Base-by-base conservation (phyloP, 2,113 vertebrate genomes). In the Mus pahari region DNA sequence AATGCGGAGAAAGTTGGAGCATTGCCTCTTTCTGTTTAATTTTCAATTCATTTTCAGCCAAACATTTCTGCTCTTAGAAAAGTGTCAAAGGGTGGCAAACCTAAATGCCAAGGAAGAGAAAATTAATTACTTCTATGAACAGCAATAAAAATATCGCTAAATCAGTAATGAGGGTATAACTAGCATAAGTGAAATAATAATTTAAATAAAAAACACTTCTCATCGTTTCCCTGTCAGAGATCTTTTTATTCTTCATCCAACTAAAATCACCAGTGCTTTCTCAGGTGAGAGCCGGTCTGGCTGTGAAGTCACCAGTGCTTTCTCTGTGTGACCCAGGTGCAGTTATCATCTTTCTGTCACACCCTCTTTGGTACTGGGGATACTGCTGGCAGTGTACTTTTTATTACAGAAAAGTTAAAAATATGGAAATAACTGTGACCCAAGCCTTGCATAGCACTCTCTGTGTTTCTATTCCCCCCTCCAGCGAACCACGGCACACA, bases 131-230 rank as follows among this genome's bases (percentile, higher is more conserved):
- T 92, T 92, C 39, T 66, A 66, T 53, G 50, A n/a, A 64, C 3
- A 53, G 55, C 42, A 70, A 93, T 95, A 84, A 94, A 94, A 97
- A 93, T 90, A 92, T 20, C 75, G 20, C 31, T 92, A 94, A 81
- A 42, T 24, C 17, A 94, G 42, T 64, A 90, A 92, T 77, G 39
- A n/a, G 64, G 64, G 53, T 79, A 81, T 66, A 95, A 94, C 86
- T 92, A 66, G 19, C 39, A 55, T 89, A 90, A 86, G 48, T 39
- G 31, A 26, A 95, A 83, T n/a, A 87, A 55, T 58, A 90, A 55
- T 48, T 89, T 64, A 53, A 92, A 71, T 68, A 64, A 87, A 94
- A 79, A 64, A 86, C 12, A 50, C 1, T 1, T 84, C 64, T 53
- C 45, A 91, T 89, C 62, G 2, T 95, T 95, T 92, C 58, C 53